A percentile compares a stretch with the other conserved stretches of the same genome.
Evolutionary conservation across 2,113 vertebrate species (phyloP).

Genomic region (Gracilinanus agilis): DNA sequence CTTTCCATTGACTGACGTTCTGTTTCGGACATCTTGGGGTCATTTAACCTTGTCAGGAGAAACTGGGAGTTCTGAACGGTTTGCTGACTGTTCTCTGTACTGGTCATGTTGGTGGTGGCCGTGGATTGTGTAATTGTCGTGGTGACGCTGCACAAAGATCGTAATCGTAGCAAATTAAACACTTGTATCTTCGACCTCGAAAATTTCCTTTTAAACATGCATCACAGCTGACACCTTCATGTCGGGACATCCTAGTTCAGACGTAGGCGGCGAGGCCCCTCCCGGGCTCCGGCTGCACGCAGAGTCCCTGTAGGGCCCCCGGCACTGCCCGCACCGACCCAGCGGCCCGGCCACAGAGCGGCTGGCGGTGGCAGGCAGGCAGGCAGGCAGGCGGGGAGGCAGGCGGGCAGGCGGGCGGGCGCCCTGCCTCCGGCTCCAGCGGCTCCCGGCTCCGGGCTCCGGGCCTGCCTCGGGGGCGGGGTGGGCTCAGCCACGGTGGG

Average conservation of each 20-base stretch:
- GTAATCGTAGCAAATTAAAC: slow-evolving; percentile 99
- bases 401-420: neutral
- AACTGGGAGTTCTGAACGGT: too few relatives aligned
- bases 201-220: slow-evolving; percentile 99
- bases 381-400: neutral
- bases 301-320: slow-evolving; percentile 71
- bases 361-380: neutral
- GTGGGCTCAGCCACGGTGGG: neutral
- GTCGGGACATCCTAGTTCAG: slow-evolving; percentile 80
- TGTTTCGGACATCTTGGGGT: too few relatives aligned
- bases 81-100: too few relatives aligned
- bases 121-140: too few relatives aligned
- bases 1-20: too few relatives aligned
- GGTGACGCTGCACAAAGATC: slow-evolving; percentile 97
- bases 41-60: too few relatives aligned
- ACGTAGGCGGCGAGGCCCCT: slow-evolving; percentile 77
- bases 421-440: neutral
- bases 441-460: neutral
- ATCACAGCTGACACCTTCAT: slow-evolving; percentile 95
- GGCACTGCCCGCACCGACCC: slow-evolving; percentile 61
- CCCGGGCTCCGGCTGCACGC: slow-evolving; percentile 76
- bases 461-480: neutral
- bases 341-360: neutral
- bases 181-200: slow-evolving; percentile 97
- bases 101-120: too few relatives aligned